These are phyloP conservation scores for Schizothorax lantsangensis DNA, from an alignment of 2,797 vertebrate genomes.

Conservation along the genomic window DNA sequence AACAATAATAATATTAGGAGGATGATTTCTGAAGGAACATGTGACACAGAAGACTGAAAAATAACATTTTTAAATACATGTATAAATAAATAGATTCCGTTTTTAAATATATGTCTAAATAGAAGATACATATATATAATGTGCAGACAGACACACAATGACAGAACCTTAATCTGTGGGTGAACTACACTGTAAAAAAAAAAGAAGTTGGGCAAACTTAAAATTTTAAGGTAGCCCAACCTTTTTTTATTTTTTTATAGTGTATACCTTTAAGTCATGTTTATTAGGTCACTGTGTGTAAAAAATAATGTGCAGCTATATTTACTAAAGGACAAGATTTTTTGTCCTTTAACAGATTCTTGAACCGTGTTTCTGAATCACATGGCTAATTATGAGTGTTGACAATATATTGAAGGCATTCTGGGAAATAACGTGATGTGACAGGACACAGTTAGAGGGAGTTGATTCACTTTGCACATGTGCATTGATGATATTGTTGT, in stretches of 20 bases:
- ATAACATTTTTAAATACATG: no score
- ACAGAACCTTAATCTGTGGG: background rate
- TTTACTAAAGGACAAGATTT: slow-evolving; percentile 5
- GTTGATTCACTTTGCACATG: slow-evolving; percentile 4
- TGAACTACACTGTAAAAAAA: background rate
- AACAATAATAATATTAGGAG: background rate
- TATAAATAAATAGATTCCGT: no score
- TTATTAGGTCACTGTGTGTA: slow-evolving; percentile 5
- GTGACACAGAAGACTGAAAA: background rate
- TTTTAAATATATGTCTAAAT: no score
- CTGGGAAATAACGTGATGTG: slow-evolving; percentile 20
- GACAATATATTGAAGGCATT: slow-evolving; percentile 3
- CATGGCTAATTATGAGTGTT: slow-evolving; percentile 1
- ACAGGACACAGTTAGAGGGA: slow-evolving; percentile 15
- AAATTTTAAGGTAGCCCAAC: no score
- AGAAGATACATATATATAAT: no score
- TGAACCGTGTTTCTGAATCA: background rate
- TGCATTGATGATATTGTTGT: slow-evolving; percentile 2
- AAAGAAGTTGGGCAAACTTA: no score
- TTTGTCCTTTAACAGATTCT: no score
- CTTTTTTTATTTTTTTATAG: no score
- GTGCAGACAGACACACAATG: background rate
- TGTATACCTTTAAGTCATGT: background rate
- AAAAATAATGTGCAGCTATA: slow-evolving; percentile 20
- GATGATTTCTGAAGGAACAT: background rate